Evolutionary conservation across 2,797 vertebrate species (phyloP), one percentile per base, ranked within the genome.

Genomic region (Brachyalestes nurse): DNA sequence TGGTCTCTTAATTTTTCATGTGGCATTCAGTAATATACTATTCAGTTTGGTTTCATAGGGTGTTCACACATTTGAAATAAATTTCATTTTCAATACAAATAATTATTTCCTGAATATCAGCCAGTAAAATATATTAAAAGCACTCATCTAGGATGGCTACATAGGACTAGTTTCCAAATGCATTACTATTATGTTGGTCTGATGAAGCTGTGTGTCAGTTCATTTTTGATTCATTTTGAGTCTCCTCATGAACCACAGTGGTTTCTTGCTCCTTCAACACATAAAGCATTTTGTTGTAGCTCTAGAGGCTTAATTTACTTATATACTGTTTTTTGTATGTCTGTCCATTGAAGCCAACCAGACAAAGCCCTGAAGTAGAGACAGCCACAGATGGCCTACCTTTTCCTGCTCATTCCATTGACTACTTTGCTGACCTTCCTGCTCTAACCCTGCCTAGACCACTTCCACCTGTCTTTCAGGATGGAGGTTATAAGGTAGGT

Each of bases 401-500:
- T 72, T 71, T 71, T 23, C 69, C 53, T 40, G 42, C 75, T 60
- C 47, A 67, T 45, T 10, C 77, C 21, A 16, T 17, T 21, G 73
- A 73, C 7, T 53, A 49, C 28, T 64, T 77, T n/a, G 57, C 78
- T 60, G 67, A 3, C 34, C 25, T 38, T 72, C 57, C 84, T 70
- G 67, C 62, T 69, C 53, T 79, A 58, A 65, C 79, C 19, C 58
- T 51, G 12, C 42, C 79, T 7, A 25, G 71, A 51, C n/a, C 19
- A 2, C 42, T 83, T 78, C 78, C 72, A 67, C 65, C 65, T 70
- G 55, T 76, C 47, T 34, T 58, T 13, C 73, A 79, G 13, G 57
- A 78, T 55, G 23, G 47, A 2, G 14, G 14, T 69, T 77, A 53
- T 53, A 40, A 21, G 80, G 82, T 86, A 84, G 23, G 83, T 45